A percentile compares a stretch with the other conserved stretches of the same genome.
phyloP scores from a whole-genome alignment of 2,888 invertebrate genomes.

The Lypha dubia region DNA sequence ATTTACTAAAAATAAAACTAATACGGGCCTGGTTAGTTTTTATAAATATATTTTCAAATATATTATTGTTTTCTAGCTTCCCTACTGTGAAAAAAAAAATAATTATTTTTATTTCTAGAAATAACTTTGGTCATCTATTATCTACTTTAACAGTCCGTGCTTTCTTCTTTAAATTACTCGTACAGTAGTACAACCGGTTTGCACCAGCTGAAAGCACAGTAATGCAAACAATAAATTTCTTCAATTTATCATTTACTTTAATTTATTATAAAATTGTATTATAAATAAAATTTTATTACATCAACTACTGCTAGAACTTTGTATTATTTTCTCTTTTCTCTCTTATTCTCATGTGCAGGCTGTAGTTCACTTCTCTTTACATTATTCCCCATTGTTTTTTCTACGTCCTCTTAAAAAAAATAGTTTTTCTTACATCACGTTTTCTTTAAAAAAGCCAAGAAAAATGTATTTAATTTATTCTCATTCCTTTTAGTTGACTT shows the following conservation, averaged over 20 bases:
- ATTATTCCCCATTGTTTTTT: neutral
- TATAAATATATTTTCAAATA: too few species aligned
- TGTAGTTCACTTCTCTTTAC: neutral
- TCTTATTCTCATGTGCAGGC: neutral
- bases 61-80: too few species aligned
- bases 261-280: neutral
- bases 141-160: neutral
- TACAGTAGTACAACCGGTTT: neutral
- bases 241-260: neutral
- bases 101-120: too few species aligned
- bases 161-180: neutral
- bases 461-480: conserved; percentile 39
- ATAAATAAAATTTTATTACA: too few species aligned
- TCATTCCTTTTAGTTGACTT: neutral
- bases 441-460: conserved; percentile 2
- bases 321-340: neutral
- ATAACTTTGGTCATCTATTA: neutral
- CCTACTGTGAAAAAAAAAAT: too few species aligned
- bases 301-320: neutral
- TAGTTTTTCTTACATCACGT: conserved; percentile 20
- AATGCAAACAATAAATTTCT: neutral
- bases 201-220: neutral
- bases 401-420: conserved; percentile 1
- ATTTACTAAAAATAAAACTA: too few species aligned
- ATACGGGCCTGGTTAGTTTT: too few species aligned